phyloP scores from a whole-genome alignment of 2,113 vertebrate genomes.

The Cyprinus carpio region DNA sequence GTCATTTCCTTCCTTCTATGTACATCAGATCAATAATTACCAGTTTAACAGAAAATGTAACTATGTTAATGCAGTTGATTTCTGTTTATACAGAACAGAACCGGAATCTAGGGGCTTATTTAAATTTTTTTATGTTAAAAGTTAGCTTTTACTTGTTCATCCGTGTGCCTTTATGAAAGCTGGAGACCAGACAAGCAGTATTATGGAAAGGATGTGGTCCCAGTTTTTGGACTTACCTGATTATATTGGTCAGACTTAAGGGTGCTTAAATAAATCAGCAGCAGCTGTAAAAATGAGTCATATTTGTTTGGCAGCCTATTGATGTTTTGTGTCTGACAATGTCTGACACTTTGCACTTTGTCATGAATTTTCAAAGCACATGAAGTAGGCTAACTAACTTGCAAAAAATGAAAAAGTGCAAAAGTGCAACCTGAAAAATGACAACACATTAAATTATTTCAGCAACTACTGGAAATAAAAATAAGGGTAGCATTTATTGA shows the following conservation, averaged over 20 bases:
- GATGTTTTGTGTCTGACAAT: background rate
- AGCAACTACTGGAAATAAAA: background rate
- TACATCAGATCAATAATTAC: slow-evolving; percentile 9
- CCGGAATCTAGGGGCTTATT: background rate
- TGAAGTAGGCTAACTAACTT: background rate
- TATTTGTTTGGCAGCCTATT: background rate
- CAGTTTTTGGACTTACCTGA: background rate
- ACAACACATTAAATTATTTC: background rate
- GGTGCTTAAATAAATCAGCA: background rate
- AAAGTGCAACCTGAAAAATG: background rate
- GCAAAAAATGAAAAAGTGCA: background rate
- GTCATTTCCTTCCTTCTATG: slow-evolving; percentile 46
- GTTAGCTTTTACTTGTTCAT: background rate
- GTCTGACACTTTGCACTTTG: background rate
- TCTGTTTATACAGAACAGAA: background rate
- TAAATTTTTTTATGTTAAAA: background rate
- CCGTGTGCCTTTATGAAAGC: background rate
- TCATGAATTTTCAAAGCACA: background rate
- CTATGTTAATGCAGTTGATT: background rate
- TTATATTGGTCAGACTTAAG: background rate
- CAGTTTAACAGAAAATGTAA: slow-evolving; percentile 1
- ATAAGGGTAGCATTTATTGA: background rate
- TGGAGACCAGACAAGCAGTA: slow-evolving; percentile 1
- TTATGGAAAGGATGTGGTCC: slow-evolving; percentile 62
- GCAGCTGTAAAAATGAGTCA: background rate